Evolutionary conservation across 92 coral and sea anemone genomes (phyloP).

Genomic region (Epizoanthus ramosus): DNA sequence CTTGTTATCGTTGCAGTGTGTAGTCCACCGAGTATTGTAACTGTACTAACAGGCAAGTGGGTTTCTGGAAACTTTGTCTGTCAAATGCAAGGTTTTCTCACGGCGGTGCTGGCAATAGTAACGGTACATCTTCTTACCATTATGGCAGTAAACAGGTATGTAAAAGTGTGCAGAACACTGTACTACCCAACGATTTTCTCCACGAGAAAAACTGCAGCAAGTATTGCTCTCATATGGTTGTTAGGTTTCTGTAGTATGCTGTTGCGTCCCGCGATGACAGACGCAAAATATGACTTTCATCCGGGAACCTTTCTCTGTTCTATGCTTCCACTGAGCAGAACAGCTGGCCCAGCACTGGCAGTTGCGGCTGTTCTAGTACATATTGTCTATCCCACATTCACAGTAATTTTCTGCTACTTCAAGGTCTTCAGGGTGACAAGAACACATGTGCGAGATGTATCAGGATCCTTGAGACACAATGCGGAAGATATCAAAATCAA

Average conservation of each 20-base stretch:
- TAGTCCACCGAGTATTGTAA: background rate
- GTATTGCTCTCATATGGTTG: background rate
- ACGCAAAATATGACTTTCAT: background rate
- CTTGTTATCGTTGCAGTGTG: background rate
- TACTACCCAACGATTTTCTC: conserved; percentile 2
- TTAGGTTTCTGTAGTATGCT: background rate
- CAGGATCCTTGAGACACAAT: background rate
- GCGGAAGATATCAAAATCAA: background rate
- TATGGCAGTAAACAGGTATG: conserved; percentile 22
- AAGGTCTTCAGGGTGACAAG: conserved; percentile 1
- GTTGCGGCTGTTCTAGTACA: background rate
- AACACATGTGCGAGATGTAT: background rate
- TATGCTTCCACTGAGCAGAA: background rate
- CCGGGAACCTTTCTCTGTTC: conserved; percentile 7
- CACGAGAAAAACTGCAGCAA: background rate
- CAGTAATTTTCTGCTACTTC: conserved; percentile 9
- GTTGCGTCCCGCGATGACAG: background rate
- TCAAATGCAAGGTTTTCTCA: conserved; percentile 6
- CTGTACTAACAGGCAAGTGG: background rate
- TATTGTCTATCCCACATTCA: background rate
- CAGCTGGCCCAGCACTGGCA: background rate
- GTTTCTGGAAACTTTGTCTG: conserved; percentile 16
- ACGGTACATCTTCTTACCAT: conserved; percentile 8
- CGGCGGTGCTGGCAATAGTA: background rate
- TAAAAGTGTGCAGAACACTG: conserved; percentile 4